phyloP scores from a whole-genome alignment of 2,797 vertebrate species.

The Natrix natrix region DNA sequence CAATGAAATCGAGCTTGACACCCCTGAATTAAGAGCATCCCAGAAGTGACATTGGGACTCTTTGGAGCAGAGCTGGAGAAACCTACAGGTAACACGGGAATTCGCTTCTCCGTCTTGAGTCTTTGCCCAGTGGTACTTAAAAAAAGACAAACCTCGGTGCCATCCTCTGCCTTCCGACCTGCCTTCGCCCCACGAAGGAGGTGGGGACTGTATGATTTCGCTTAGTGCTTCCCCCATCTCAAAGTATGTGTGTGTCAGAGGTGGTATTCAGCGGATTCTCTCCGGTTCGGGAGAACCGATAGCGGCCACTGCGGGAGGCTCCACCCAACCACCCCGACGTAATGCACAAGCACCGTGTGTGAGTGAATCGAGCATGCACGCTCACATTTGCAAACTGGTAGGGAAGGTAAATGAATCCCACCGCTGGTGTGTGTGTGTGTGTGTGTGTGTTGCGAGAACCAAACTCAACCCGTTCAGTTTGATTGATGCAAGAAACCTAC shows the following conservation, averaged over 20 bases:
- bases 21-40: background rate
- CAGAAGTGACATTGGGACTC: accelerated
- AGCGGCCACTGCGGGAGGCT: too few relatives aligned
- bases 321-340: too few relatives aligned
- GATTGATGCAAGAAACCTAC: background rate
- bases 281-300: too few relatives aligned
- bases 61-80: accelerated
- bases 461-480: too few relatives aligned
- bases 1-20: too few relatives aligned
- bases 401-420: too few relatives aligned
- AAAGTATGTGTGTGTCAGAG: background rate
- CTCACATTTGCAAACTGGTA: too few relatives aligned
- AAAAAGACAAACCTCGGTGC: background rate
- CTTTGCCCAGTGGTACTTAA: background rate
- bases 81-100: background rate
- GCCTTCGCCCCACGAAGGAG: background rate
- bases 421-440: too few relatives aligned
- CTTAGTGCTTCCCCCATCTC: background rate
- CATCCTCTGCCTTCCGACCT: background rate
- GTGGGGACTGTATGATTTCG: too few relatives aligned
- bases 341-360: too few relatives aligned
- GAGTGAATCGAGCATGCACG: too few relatives aligned
- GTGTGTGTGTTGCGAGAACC: background rate
- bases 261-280: too few relatives aligned
- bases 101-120: background rate